Evolutionary conservation across 2,888 invertebrate genomes (phyloP), one percentile per base, ranked within the genome.

Genomic region (Atrina japonica): DNA sequence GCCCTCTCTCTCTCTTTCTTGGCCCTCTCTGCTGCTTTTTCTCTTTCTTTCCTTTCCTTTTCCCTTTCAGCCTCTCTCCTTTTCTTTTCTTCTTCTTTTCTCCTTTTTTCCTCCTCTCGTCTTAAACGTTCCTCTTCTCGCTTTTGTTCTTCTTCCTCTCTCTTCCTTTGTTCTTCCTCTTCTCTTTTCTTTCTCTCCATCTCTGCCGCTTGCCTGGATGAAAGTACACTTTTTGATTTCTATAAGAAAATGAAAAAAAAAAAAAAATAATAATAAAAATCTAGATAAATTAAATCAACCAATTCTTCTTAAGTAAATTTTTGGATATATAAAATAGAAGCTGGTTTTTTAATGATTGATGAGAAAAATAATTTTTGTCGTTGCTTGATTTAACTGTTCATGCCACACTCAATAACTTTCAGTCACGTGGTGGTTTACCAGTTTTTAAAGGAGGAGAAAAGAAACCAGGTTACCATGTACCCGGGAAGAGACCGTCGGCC

Each of bases 221-320:
- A 87, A n/a, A 76, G 79, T 16, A 86, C 81, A 5, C 80, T 73
- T 61, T 82, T 76, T 30, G 79, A 80, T 83, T 84, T 86, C 85
- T 86, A 69, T 1, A 71, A 60, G 23, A 30, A 47, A 60, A 64
- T n/a, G n/a, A n/a, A n/a, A n/a, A n/a, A 58, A n/a, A n/a, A n/a
- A n/a, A n/a, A n/a, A n/a, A n/a, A n/a, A n/a, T n/a, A n/a, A n/a
- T n/a, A n/a, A n/a, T 0, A 43, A 5, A 65, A 11, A 40, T 25
- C 18, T 25, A 45, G 9, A 25, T 30, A 40, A 27, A 1, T 9
- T 14, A 58, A 18, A 49, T 1, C 18, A 1, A 50, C n/a, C n/a
- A n/a, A n/a, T n/a, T 27, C 23, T 45, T 43, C 18, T 3, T 43
- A 18, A 41, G 14, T 41, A 41, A 41, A 41, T 41, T 41, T 41